Conservation (phyloP, 1,140 invertebrate species). For the Drosophila erecta region DNA sequence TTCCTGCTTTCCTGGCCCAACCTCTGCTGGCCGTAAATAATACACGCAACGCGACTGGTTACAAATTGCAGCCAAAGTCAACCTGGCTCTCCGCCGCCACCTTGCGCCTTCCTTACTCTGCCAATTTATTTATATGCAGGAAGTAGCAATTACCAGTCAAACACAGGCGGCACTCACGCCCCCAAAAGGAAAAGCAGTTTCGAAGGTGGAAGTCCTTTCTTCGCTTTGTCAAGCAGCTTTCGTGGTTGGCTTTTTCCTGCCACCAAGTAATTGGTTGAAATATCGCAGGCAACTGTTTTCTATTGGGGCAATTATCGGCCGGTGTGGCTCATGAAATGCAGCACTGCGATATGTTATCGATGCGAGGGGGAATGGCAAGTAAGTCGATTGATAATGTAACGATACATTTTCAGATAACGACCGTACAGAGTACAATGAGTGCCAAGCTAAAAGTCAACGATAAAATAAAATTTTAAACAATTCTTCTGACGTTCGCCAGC, state of each 20-base stretch:
- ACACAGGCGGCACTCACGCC: constrained; percentile 47
- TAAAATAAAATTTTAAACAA: constrained; percentile 2
- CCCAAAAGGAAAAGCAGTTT: constrained; percentile 17
- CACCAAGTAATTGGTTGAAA: constrained; percentile 52
- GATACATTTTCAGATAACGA: background rate
- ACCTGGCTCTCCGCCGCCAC: constrained; percentile 22
- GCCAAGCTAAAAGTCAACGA: background rate
- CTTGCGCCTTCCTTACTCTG: constrained; percentile 38
- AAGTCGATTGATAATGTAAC: constrained; percentile 8
- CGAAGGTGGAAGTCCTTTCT: constrained; percentile 11
- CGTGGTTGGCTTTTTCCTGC: constrained; percentile 33
- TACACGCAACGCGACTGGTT: constrained; percentile 76
- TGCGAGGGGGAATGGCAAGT: background rate
- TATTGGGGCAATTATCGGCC: constrained; percentile 34
- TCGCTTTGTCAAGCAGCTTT: constrained; percentile 47
- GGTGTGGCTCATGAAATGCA: constrained; percentile 15
- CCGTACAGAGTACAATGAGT: background rate
- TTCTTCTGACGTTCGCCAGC: constrained; percentile 1
- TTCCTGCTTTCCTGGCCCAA: background rate
- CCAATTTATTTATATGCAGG: constrained; percentile 68
- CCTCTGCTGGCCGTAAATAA: constrained; percentile 67
- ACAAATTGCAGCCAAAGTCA: constrained; percentile 74
- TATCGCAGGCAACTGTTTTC: constrained; percentile 31
- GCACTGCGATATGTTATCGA: constrained; percentile 23
- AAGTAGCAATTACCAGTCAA: constrained; percentile 77